phyloP scores from a whole-genome alignment of 1,140 invertebrate genomes.

The Drosophila subpulchrella region DNA sequence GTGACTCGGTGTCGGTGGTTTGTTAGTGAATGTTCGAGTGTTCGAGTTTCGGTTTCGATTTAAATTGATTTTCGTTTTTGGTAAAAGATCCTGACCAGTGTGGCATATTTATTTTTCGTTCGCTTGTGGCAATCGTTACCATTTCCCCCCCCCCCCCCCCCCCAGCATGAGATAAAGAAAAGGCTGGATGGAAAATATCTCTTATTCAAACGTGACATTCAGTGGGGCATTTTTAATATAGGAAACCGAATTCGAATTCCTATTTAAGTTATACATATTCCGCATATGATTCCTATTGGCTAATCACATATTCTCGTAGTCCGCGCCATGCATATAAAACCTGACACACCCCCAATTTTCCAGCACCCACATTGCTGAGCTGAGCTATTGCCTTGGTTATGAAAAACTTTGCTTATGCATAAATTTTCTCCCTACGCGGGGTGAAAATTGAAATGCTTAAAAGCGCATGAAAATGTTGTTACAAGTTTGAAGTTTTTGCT shows the following conservation, averaged over 20 bases:
- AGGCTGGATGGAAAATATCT: slow-evolving; percentile 4
- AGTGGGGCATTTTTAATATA: not conserved
- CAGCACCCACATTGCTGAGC: slow-evolving; percentile 2
- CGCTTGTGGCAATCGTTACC: not conserved
- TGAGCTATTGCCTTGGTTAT: slow-evolving; percentile 42
- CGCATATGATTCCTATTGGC: not conserved
- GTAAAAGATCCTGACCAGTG: slow-evolving; percentile 11
- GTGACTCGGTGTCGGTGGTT: not conserved
- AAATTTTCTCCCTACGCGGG: slow-evolving; percentile 57
- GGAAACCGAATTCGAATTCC: not conserved
- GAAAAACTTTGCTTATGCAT: slow-evolving; percentile 77
- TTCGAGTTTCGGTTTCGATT: slow-evolving; percentile 33
- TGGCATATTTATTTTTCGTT: slow-evolving; percentile 30
- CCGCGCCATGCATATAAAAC: slow-evolving; percentile 4
- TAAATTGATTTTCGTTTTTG: slow-evolving; percentile 48
- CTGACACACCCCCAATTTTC: not conserved
- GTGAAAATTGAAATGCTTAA: slow-evolving; percentile 76
- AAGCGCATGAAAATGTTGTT: slow-evolving; percentile 80
- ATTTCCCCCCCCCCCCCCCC: not conserved
- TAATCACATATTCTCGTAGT: slow-evolving; percentile 10
- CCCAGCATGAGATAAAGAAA: not conserved
- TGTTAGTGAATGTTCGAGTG: not conserved
- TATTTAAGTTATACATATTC: not conserved
- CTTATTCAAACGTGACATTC: slow-evolving; percentile 30
- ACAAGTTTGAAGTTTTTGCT: slow-evolving; percentile 70